Evolutionary conservation across 2,888 invertebrate genomes (phyloP), one percentile per base, ranked within the genome.

Genomic region (Ctenicera cuprea): DNA sequence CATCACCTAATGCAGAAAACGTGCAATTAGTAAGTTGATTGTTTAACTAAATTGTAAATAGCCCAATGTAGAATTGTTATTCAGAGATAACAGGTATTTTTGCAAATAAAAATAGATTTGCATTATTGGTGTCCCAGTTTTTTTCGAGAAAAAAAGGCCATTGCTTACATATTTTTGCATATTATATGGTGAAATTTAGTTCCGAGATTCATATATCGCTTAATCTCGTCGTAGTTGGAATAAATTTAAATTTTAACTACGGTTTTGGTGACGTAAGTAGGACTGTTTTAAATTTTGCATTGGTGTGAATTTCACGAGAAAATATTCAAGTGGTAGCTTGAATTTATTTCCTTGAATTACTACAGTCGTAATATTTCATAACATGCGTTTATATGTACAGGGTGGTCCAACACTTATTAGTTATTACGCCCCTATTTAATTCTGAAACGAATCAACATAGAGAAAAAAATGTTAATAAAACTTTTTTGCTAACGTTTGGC

Each of bases 171-270:
- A 54, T 54, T 54, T 48, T 54, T 33, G 12, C 30, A 54, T 54
- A 14, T 54, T 20, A 48, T 43, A 20, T 20, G 20, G 18, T 20
- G 48, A 48, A 48, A 18, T 48, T 20, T 48, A 48, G 16, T 48
- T 48, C 11, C 11, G 48, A 48, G 33, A 33, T 33, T 33, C 30
- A 12, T 16, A 14, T 30, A 54, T n/a, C 54, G 54, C 54, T 33
- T 54, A 26, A 33, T 26, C n/a, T 54, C 54, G 12, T 16, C 14
- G 12, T 11, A 16, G 30, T 11, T 5, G 14, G 33, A 26, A 54
- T 54, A 33, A n/a, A 54, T 54, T 54, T 54, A 54, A 54, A 54
- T 54, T n/a, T n/a, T 54, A 54, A 54, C 30, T 4, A 33, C 20
- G 2, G 14, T 30, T 26, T 33, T 54, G 1, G 33, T 54, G 50